Evolutionary conservation across 2,888 invertebrate genomes (phyloP).

Genomic region (Trichogramma evanescens): DNA sequence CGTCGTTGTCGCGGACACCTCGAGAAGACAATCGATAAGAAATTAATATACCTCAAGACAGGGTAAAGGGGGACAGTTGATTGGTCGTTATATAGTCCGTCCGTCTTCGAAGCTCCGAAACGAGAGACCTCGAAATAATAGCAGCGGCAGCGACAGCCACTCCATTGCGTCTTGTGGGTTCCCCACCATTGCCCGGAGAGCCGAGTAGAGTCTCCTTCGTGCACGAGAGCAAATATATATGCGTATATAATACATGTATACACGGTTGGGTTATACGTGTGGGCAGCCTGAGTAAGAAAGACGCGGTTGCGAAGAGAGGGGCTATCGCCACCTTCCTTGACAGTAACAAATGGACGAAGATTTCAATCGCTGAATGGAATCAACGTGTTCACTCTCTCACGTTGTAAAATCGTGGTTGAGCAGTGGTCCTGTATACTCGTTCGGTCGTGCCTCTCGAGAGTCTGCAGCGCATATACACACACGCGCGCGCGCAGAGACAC

Average conservation of each 20-base stretch:
- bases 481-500: background rate
- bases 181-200: background rate
- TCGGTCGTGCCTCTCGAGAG: background rate
- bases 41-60: slow-evolving; percentile 36
- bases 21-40: slow-evolving; percentile 38
- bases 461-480: too few species aligned
- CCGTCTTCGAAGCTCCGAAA: slow-evolving; percentile 22
- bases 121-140: slow-evolving; percentile 39
- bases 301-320: slow-evolving; percentile 29
- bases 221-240: background rate
- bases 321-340: slow-evolving; percentile 52
- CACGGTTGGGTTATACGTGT: slow-evolving; percentile 23
- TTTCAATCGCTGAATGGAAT: slow-evolving; percentile 64
- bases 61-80: slow-evolving; percentile 31
- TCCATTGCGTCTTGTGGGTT: slow-evolving; percentile 9
- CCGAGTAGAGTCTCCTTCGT: slow-evolving; percentile 11
- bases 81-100: slow-evolving; percentile 37
- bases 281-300: slow-evolving; percentile 27
- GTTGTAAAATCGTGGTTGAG: background rate
- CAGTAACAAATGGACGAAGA: slow-evolving; percentile 74
- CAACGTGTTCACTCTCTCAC: slow-evolving; percentile 44
- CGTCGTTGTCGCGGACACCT: slow-evolving; percentile 25
- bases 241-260: slow-evolving; percentile 3
- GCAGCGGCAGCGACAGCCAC: slow-evolving; percentile 22
- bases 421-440: slow-evolving; percentile 3